A percentile compares a stretch with the other conserved stretches of the same genome.
phyloP scores from a whole-genome alignment of 2,113 vertebrate genomes.

The Galbula dea region DNA sequence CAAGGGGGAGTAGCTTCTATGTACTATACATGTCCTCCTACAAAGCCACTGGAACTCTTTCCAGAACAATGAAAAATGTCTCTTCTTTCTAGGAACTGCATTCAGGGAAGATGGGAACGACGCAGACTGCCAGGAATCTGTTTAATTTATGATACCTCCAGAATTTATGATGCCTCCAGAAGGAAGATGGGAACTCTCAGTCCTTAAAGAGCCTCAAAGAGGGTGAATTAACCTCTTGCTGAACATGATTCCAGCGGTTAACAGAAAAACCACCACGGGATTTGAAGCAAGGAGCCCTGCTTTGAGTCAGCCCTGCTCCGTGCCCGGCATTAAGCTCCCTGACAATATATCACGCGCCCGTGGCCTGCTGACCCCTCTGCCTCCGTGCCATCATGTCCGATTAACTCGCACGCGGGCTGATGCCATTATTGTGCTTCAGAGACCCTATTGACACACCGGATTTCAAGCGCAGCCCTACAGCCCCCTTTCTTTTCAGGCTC shows the following conservation, averaged over 20 bases:
- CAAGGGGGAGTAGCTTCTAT: not conserved
- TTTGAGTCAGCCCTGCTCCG: conserved; percentile 59
- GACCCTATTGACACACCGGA: conserved; percentile 78
- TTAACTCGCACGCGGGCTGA: conserved; percentile 83
- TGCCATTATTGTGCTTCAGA: conserved; percentile 89
- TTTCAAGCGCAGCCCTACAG: conserved; percentile 76
- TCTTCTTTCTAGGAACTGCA: conserved; percentile 18
- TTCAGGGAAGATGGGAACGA: not conserved
- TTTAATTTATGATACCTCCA: not conserved
- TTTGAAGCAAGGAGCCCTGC: conserved; percentile 34
- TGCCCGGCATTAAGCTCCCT: conserved; percentile 86
- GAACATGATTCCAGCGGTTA: not conserved
- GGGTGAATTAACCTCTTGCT: not conserved
- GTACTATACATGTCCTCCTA: not conserved
- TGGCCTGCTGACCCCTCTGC: conserved; percentile 81
- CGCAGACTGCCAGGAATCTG: not conserved
- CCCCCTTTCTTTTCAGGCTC: conserved; percentile 79
- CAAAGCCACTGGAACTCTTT: not conserved
- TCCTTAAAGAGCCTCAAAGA: not conserved
- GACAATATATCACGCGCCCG: conserved; percentile 80
- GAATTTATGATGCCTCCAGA: not conserved
- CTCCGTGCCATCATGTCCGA: conserved; percentile 86
- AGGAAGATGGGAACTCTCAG: not conserved
- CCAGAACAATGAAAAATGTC: not conserved
- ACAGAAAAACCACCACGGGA: not conserved